Evolutionary conservation across 2,888 invertebrate species (phyloP).

Genomic region (Apoda limacodes): DNA sequence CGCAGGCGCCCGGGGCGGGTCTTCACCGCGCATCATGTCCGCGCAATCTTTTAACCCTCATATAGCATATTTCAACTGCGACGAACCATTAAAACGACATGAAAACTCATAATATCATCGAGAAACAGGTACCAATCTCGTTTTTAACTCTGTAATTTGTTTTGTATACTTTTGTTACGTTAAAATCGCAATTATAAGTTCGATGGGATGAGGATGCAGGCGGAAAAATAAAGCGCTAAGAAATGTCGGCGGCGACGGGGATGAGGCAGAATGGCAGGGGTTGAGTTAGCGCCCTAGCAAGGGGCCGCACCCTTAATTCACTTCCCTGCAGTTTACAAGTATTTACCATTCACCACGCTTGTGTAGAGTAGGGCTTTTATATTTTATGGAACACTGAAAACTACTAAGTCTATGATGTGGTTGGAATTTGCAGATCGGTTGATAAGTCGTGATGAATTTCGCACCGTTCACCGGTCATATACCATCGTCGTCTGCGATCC

Average conservation of each 20-base stretch:
- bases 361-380: slow-evolving; percentile 29
- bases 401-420: background rate
- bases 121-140: slow-evolving; percentile 40
- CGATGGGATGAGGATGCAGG: slow-evolving; percentile 60
- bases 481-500: slow-evolving; percentile 79
- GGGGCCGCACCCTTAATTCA: slow-evolving; percentile 51
- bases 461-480: slow-evolving; percentile 86
- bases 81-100: slow-evolving; percentile 47
- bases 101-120: slow-evolving; percentile 34
- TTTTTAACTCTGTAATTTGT: too few species aligned
- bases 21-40: slow-evolving; percentile 36
- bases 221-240: slow-evolving; percentile 64
- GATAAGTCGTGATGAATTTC: slow-evolving; percentile 77
- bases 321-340: slow-evolving; percentile 29
- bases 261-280: slow-evolving; percentile 68
- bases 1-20: slow-evolving; percentile 24
- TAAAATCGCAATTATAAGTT: too few species aligned
- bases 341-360: slow-evolving; percentile 15
- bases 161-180: too few species aligned
- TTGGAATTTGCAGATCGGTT: slow-evolving; percentile 21
- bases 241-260: slow-evolving; percentile 44
- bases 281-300: slow-evolving; percentile 54
- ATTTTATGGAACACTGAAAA: slow-evolving; percentile 21
- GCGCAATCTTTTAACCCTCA: slow-evolving; percentile 40
- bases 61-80: slow-evolving; percentile 43